Conservation (phyloP, 2,113 vertebrate species). For the Ophthalmolycus amberensis region DNA sequence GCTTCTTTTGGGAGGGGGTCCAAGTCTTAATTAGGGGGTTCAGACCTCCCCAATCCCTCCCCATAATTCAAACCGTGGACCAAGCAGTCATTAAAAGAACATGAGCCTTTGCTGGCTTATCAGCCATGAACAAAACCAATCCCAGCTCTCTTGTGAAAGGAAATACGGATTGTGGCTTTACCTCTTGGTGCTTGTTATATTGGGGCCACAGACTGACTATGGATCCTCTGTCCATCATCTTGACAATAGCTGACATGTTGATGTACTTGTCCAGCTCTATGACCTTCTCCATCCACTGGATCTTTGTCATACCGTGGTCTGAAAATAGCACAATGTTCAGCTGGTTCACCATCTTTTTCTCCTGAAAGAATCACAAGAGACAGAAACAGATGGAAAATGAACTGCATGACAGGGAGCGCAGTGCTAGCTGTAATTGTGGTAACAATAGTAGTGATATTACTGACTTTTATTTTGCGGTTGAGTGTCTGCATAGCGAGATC, state of each 20-base stretch:
- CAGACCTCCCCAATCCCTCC: not conserved
- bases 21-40: not conserved
- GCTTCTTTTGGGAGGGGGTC: not conserved
- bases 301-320: constrained; percentile 95
- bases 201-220: constrained; percentile 93
- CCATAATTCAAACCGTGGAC: not conserved
- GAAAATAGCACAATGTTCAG: constrained; percentile 94
- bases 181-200: constrained; percentile 82
- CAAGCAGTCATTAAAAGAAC: not conserved
- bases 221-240: constrained; percentile 92
- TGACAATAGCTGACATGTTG: constrained; percentile 85
- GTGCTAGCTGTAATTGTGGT: not conserved
- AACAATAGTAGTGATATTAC: not conserved
- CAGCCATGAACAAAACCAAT: not conserved
- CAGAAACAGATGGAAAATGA: not conserved
- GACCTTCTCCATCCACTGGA: constrained; percentile 92
- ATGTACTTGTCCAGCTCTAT: constrained; percentile 90
- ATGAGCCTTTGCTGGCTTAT: not conserved
- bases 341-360: constrained; percentile 82
- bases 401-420: not conserved
- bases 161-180: constrained; percentile 59
- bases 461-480: constrained; percentile 88
- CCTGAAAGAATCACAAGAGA: constrained; percentile 77
- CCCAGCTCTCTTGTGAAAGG: not conserved
- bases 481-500: constrained; percentile 87